Conservation (phyloP, 2,797 vertebrate genomes). For the Crenuchus spilurus region DNA sequence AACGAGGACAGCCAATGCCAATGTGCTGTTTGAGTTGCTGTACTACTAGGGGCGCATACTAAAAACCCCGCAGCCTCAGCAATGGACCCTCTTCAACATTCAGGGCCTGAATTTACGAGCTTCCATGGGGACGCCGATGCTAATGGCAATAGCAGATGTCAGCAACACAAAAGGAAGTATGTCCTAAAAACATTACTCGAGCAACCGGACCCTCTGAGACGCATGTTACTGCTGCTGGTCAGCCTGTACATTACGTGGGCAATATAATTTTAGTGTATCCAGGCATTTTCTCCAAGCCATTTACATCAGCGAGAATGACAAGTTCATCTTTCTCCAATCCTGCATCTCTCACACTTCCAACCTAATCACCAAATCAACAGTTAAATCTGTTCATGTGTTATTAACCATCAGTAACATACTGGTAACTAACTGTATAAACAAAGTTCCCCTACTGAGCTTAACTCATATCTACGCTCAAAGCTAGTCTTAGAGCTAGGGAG, state of each 20-base stretch:
- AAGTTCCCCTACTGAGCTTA: too few species aligned
- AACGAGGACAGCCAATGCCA: conserved; percentile 46
- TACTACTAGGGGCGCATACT: conserved; percentile 38
- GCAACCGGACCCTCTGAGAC: conserved; percentile 30
- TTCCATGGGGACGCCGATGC: conserved; percentile 50
- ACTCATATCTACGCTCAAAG: neutral
- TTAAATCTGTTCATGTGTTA: neutral
- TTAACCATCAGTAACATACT: neutral
- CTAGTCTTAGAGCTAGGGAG: too few species aligned
- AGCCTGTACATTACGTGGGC: conserved; percentile 29
- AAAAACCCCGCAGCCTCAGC: conserved; percentile 39
- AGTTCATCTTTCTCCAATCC: neutral
- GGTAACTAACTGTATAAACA: too few species aligned
- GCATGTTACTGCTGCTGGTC: conserved; percentile 20
- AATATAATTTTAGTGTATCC: conserved; percentile 49
- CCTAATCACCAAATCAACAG: neutral
- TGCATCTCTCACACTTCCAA: neutral
- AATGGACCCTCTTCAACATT: conserved; percentile 47
- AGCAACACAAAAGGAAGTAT: conserved; percentile 50
- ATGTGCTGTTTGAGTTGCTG: conserved; percentile 32
- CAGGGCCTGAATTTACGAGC: conserved; percentile 42
- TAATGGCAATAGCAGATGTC: conserved; percentile 57
- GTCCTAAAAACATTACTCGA: conserved; percentile 44
- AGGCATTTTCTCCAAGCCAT: conserved; percentile 8
- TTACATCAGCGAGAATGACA: conserved; percentile 18